Evolutionary conservation across 2,113 vertebrate species (phyloP), one percentile per base, ranked within the genome.

Genomic region (Manacus vitellinus): DNA sequence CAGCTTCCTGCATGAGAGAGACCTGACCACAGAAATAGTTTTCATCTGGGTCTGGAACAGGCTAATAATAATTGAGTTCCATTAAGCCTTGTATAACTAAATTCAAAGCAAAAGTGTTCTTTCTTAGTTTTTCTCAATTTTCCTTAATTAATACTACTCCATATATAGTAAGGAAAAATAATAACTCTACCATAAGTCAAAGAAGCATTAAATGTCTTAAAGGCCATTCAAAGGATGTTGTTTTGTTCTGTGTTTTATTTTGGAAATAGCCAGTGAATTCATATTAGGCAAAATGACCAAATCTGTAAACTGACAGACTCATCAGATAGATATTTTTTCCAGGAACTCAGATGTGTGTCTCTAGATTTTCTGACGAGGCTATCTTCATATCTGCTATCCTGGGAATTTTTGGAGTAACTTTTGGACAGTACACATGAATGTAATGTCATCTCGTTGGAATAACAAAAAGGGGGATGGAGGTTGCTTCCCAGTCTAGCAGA

Each of bases 401-500:
- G 80, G 73, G 72, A 95, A 93, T 44, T 92, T 92, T 59, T 85
- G 62, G 65, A 95, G 89, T 77, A 62, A 33, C 71, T 94, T 87
- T 88, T 85, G 63, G 82, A 90, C 39, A 80, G 87, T n/a, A 31
- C 65, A 77, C 41, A 72, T 89, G 70, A 95, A 97, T 66, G 22
- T 95, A 96, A 94, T 44, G 37, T 95, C 89, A 92, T 97, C 81
- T 89, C 39, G 94, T 95, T 91, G 72, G 96, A 95, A 78, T 10
- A 76, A 68, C 25, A 84, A 92, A 96, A 91, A 54, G 62, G 81
- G 85, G 44, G 68, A 90, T 61, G 41, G 47, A 92, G 35, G 46
- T 6, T 58, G 56, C 85, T 96, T 78, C 63, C 92, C 55, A 91
- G 24, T 33, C 51, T 24, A 47, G 70, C 91, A 97, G 92, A 96